Evolutionary conservation across 2,888 invertebrate species (phyloP), one percentile per base, ranked within the genome.

Genomic region (Hirtodrosophila trivittata): DNA sequence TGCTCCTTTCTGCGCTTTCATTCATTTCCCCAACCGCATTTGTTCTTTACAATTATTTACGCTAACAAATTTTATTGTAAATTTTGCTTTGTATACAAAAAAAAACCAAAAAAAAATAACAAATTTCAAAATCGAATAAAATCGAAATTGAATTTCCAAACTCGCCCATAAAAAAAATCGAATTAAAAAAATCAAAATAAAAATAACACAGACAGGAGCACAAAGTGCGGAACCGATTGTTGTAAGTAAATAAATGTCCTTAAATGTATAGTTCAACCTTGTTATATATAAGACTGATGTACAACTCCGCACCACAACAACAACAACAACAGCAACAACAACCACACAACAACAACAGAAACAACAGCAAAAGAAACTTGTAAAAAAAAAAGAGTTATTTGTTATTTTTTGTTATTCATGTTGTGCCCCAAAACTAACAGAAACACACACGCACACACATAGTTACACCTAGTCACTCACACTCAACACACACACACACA

Each of bases 161-260:
- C 51, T 62, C 71, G 54, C 58, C 32, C 38, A 66, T 55, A 70
- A 70, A 70, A 59, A 59, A 59, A 46, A 56, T 47, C 63, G 49
- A 47, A 66, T 54, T 55, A 66, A 68, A 71, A 43, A 70, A 46
- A 62, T 58, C 59, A 71, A 72, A 59, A 63, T 60, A 62, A 59
- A 58, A 68, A 67, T 42, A 69, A 80, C 80, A 91, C 94, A 95
- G 95, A 92, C 94, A 93, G 95, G 94, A 93, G 94, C 94, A 93
- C 94, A 93, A 93, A 94, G 95, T 94, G 95, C 96, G 93, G 97
- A 97, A 93, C 97, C 97, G 91, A 97, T 97, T 92, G 96, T 97
- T 95, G 97, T 97, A 96, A 97, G 97, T 96, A 93, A 21, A 89
- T 70, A 47, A 65, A 88, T 86, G 88, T 88, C 86, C 83, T 75